These are phyloP conservation scores for Enteromius radiatus DNA, from an alignment of 2,797 vertebrate genomes.

Conservation along the genomic window DNA sequence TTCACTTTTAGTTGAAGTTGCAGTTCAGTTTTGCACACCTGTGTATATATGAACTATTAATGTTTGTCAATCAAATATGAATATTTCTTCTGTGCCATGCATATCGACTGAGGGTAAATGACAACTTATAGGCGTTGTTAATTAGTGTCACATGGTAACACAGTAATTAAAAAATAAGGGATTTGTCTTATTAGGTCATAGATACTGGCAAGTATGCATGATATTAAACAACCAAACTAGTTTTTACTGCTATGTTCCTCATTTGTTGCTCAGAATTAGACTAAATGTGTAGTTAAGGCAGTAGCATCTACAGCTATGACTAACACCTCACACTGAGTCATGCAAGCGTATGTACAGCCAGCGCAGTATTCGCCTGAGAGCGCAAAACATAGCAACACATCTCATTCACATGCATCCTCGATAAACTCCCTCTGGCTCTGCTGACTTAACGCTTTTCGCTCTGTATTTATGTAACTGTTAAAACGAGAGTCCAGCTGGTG, in stretches of 20 bases:
- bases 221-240: background rate
- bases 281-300: slow-evolving; percentile 16
- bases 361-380: slow-evolving; percentile 44
- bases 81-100: background rate
- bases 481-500: background rate
- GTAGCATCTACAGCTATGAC: slow-evolving; percentile 64
- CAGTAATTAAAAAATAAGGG: background rate
- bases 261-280: background rate
- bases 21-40: background rate
- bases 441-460: background rate
- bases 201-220: no score
- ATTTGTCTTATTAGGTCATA: background rate
- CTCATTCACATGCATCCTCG: slow-evolving; percentile 11
- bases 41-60: background rate
- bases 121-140: background rate
- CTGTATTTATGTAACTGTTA: background rate
- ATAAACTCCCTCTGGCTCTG: slow-evolving; percentile 16
- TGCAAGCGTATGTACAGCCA: slow-evolving; percentile 48
- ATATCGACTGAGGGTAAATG: background rate
- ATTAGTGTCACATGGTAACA: background rate
- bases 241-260: background rate
- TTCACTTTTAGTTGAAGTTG: background rate
- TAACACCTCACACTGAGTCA: slow-evolving; percentile 67
- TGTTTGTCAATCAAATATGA: background rate
- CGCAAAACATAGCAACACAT: background rate